These are phyloP conservation scores for Graptemys geographica DNA, from an alignment of 2,797 vertebrate species.

Conservation along the genomic window DNA sequence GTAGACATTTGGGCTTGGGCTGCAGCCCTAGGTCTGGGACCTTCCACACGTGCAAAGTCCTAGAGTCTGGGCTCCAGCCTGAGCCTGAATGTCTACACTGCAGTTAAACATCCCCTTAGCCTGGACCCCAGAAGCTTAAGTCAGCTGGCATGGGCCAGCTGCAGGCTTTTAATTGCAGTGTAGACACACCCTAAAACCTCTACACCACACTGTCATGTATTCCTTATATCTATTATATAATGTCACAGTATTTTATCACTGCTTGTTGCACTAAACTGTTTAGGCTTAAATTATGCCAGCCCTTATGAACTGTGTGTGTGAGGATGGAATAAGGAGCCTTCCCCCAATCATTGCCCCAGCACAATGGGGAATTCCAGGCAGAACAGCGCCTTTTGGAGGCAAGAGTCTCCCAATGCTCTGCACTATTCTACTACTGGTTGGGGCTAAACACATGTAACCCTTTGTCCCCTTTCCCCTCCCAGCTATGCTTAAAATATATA, in stretches of 20 bases:
- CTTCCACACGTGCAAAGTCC: not conserved
- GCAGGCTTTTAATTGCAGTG: no score
- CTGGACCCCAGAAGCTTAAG: no score
- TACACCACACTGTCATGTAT: not conserved
- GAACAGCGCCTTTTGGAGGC: not conserved
- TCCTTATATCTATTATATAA: constrained; percentile 26
- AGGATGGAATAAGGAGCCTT: not conserved
- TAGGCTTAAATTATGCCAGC: constrained; percentile 32
- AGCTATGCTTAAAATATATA: not conserved
- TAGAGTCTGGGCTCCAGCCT: no score
- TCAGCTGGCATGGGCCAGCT: no score
- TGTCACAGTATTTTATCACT: constrained; percentile 46
- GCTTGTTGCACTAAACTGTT: constrained; percentile 9
- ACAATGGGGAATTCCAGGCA: not conserved
- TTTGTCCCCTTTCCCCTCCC: not conserved
- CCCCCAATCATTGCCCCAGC: not conserved
- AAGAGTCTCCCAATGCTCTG: not conserved
- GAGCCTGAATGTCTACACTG: no score
- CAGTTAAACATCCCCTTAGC: no score
- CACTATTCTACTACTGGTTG: not conserved
- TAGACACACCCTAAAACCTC: no score
- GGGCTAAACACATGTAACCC: not conserved
- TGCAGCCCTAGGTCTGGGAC: not conserved
- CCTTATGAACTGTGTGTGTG: not conserved
- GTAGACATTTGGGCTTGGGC: not conserved